Percentiles rank a stretch among this genome's conserved stretches.
Evolutionary conservation across 2,888 invertebrate species (phyloP).

Genomic region (Hypsopygia costalis): DNA sequence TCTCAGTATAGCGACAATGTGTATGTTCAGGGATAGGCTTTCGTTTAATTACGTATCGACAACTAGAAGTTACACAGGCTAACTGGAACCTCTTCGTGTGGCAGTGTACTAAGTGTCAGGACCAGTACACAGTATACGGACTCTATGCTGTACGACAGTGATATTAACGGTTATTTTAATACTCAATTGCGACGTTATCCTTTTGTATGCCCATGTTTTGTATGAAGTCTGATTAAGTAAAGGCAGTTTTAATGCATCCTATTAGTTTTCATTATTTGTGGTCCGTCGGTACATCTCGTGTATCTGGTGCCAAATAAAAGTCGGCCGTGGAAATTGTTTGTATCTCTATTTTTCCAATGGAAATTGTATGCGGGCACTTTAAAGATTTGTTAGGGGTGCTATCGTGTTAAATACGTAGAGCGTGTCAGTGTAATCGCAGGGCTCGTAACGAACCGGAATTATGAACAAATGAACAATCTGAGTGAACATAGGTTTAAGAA

Average conservation of each 20-base stretch:
- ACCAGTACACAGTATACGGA: conserved; percentile 26
- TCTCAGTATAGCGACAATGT: conserved; percentile 39
- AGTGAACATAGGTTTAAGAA: conserved; percentile 24
- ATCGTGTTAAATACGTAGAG: not conserved
- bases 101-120: conserved; percentile 20
- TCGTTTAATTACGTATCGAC: conserved; percentile 31
- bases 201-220: not conserved
- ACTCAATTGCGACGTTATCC: not conserved
- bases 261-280: not conserved
- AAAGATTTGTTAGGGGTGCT: conserved; percentile 4
- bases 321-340: too few species aligned
- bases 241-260: not conserved
- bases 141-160: not conserved
- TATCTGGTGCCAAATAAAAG: conserved; percentile 10
- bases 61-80: conserved; percentile 41
- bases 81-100: conserved; percentile 27
- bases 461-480: conserved; percentile 18
- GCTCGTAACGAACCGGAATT: not conserved
- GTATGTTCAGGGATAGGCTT: conserved; percentile 47
- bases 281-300: not conserved
- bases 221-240: not conserved
- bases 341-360: too few species aligned
- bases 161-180: not conserved
- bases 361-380: too few species aligned
- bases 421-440: not conserved